These are phyloP conservation scores for Heterocephalus glaber DNA, from an alignment of 2,113 vertebrate species.

Conservation along the genomic window DNA sequence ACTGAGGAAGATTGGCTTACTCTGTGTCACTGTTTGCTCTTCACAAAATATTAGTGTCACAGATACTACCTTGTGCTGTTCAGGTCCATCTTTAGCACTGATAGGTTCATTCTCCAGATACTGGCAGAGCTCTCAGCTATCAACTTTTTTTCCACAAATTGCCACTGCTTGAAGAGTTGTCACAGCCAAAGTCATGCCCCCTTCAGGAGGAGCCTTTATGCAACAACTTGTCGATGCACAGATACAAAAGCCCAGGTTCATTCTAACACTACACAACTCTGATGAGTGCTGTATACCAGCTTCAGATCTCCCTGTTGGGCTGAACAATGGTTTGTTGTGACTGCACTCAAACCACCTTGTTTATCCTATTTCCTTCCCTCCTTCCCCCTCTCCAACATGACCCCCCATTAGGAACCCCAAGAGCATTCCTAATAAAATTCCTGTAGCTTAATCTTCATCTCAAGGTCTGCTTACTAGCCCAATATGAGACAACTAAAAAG, in stretches of 20 bases:
- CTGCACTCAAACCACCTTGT: background rate
- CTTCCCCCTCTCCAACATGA: background rate
- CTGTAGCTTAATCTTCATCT: background rate
- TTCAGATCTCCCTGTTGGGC: background rate
- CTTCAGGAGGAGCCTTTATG: background rate
- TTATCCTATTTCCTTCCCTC: background rate
- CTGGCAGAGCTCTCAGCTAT: background rate
- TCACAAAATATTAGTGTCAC: background rate
- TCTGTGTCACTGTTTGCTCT: background rate
- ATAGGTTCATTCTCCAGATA: background rate
- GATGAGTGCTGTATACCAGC: background rate
- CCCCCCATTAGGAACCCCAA: background rate
- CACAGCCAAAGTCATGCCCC: background rate
- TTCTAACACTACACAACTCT: background rate
- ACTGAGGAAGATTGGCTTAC: background rate
- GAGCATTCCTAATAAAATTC: background rate
- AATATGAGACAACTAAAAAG: background rate
- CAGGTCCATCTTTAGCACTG: constrained; percentile 1
- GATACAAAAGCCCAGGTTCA: background rate
- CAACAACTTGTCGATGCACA: background rate
- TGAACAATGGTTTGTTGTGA: background rate
- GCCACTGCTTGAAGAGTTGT: background rate
- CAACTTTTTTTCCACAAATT: constrained; percentile 36
- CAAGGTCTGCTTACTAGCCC: background rate
- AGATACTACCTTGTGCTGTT: background rate